These are phyloP conservation scores for Egretta garzetta DNA, from an alignment of 2,113 vertebrate species.

Conservation along the genomic window DNA sequence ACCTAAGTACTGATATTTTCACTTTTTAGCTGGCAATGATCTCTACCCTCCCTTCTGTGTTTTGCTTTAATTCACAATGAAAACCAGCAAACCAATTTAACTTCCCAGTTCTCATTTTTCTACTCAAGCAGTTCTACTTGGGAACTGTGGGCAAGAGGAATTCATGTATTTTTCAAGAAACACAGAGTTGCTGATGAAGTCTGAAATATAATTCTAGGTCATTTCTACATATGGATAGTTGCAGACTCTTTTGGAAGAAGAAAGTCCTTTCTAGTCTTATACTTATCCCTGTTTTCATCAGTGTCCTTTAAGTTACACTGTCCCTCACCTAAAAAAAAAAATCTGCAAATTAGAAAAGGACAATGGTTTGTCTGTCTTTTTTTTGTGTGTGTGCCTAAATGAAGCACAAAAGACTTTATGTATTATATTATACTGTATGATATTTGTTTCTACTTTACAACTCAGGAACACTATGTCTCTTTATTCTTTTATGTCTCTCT, in stretches of 20 bases:
- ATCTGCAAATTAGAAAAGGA: background rate
- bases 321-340: background rate
- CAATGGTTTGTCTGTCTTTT: constrained; percentile 9
- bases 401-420: background rate
- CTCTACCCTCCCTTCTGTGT: background rate
- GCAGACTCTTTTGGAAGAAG: background rate
- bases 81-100: background rate
- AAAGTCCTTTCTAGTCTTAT: background rate
- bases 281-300: background rate
- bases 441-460: constrained; percentile 40
- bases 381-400: background rate
- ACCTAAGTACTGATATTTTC: background rate
- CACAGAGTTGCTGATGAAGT: background rate
- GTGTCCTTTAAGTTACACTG: background rate
- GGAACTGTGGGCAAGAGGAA: background rate
- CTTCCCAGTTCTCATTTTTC: background rate
- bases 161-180: background rate
- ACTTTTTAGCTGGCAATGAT: background rate
- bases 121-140: background rate
- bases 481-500: constrained; percentile 12
- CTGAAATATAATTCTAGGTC: background rate
- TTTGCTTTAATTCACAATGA: background rate
- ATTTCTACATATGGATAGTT: background rate
- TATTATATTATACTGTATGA: background rate
- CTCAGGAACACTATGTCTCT: constrained; percentile 21